Conservation (phyloP, 1,140 invertebrate species). For the Aphelinus certus region DNA sequence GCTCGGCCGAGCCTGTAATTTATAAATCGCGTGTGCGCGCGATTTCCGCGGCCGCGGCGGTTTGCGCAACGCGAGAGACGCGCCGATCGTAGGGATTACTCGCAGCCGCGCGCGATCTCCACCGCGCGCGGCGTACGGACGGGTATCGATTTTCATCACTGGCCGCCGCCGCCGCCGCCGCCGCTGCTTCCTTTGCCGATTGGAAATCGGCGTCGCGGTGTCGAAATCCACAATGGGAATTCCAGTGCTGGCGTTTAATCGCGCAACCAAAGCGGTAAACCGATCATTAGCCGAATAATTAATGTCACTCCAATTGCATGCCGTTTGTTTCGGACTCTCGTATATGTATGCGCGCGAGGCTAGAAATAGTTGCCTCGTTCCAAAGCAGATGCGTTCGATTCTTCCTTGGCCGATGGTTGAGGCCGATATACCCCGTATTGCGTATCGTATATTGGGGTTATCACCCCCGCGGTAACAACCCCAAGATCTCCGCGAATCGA, state of each 20-base stretch:
- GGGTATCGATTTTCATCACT: constrained; percentile 27
- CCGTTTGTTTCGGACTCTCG: too few species aligned
- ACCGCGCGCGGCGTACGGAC: not conserved
- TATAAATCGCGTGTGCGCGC: not conserved
- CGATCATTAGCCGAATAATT: too few species aligned
- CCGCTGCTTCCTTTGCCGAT: constrained; percentile 20
- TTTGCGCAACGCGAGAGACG: constrained; percentile 33
- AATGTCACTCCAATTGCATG: too few species aligned
- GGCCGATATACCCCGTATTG: too few species aligned
- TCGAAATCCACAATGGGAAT: constrained; percentile 10
- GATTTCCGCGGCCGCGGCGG: constrained; percentile 14
- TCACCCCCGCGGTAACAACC: too few species aligned
- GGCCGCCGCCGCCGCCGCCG: not conserved
- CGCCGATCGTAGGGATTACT: not conserved
- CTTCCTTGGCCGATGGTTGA: too few species aligned
- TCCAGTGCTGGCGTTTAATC: not conserved
- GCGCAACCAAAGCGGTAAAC: too few species aligned
- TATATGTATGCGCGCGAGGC: too few species aligned
- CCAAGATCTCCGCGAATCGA: too few species aligned
- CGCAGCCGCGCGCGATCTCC: not conserved
- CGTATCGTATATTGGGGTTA: too few species aligned
- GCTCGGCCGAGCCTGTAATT: not conserved
- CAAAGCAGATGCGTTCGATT: too few species aligned
- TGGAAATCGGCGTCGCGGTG: not conserved
- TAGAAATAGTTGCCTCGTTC: too few species aligned